These are phyloP conservation scores for Astreopora myriophthalma DNA, from an alignment of 64 coral and sea anemone genomes.

Conservation along the genomic window DNA sequence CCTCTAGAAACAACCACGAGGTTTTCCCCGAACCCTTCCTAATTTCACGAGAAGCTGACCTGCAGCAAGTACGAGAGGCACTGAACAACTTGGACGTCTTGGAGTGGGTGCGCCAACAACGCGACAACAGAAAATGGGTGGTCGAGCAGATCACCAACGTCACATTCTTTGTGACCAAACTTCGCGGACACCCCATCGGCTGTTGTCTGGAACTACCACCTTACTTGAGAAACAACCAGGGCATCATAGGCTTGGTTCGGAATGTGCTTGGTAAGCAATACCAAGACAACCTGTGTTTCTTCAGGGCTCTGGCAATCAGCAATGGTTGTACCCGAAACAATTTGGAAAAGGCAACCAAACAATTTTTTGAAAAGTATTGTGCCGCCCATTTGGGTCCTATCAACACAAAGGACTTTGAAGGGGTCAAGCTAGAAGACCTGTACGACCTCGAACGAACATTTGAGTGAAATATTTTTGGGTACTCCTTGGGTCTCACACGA, in stretches of 20 bases:
- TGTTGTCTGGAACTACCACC: neutral
- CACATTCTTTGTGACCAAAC: slow-evolving; percentile 45
- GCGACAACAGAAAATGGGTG: slow-evolving; percentile 41
- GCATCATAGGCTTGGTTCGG: neutral
- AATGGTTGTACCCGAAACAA: slow-evolving; percentile 33
- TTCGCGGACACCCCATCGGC: slow-evolving; percentile 24
- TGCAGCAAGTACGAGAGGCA: slow-evolving; percentile 12
- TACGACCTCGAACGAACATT: neutral
- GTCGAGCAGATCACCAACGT: slow-evolving; percentile 26
- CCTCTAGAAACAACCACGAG: slow-evolving; percentile 36
- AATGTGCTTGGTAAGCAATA: slow-evolving; percentile 26
- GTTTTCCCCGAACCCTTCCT: slow-evolving; percentile 7
- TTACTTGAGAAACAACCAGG: slow-evolving; percentile 15
- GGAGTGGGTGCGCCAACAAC: slow-evolving; percentile 50
- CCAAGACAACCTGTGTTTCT: slow-evolving; percentile 38
- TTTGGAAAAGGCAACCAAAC: slow-evolving; percentile 26
- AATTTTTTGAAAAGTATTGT: slow-evolving; percentile 19
- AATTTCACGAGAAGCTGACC: neutral
- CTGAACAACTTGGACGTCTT: slow-evolving; percentile 11
- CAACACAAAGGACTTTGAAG: neutral
- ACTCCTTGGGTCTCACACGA: neutral
- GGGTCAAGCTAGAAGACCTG: neutral
- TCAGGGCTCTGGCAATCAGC: slow-evolving; percentile 31
- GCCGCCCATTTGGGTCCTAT: neutral
- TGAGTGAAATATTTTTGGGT: neutral